Conservation (phyloP, 2,797 vertebrate genomes). For the Acanthopagrus latus region DNA sequence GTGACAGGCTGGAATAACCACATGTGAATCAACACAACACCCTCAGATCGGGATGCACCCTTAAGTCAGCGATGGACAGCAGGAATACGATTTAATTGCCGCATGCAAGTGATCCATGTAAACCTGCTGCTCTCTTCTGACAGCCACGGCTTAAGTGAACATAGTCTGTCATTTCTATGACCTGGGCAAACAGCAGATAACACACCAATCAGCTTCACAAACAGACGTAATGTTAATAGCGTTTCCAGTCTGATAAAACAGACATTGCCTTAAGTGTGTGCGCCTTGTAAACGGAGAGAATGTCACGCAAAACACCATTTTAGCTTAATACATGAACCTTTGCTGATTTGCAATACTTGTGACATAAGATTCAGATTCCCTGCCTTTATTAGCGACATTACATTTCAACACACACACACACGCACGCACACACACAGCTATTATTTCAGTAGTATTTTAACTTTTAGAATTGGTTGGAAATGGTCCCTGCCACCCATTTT, state of each 20-base stretch:
- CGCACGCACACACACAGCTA: fast-evolving
- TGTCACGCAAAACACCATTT: conserved; percentile 40
- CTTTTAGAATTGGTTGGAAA: conserved; percentile 19
- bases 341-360: neutral
- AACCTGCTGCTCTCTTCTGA: conserved; percentile 4
- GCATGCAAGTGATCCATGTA: conserved; percentile 17
- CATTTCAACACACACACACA: conserved; percentile 3
- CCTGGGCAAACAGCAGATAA: conserved; percentile 26
- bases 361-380: fast-evolving
- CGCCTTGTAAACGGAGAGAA: conserved; percentile 23
- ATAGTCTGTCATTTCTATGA: conserved; percentile 5
- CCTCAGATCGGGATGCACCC: neutral
- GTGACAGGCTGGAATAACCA: neutral
- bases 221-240: conserved; percentile 12
- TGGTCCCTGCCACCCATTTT: conserved; percentile 38
- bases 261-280: neutral
- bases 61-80: conserved; percentile 19
- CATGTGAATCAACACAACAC: neutral
- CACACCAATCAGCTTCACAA: neutral
- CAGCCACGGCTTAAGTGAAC: conserved; percentile 25
- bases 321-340: neutral
- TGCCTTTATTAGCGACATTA: fast-evolving
- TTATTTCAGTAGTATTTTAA: conserved; percentile 8
- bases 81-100: conserved; percentile 17
- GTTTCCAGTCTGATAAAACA: neutral